Evolutionary conservation across 1,140 invertebrate genomes (phyloP).

Genomic region (Whitmania pigra): DNA sequence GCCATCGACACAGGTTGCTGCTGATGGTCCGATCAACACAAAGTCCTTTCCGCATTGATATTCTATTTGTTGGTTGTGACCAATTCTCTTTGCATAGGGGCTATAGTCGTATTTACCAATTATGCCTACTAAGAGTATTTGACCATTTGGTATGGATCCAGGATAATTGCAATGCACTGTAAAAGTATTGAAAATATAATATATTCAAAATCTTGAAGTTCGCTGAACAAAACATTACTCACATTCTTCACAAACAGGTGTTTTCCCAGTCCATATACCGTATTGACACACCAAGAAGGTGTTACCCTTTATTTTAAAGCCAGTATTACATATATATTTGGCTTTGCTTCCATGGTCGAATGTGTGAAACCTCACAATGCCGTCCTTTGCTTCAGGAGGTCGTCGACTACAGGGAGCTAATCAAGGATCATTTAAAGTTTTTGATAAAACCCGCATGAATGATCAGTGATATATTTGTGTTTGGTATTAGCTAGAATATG

Average conservation of each 20-base stretch:
- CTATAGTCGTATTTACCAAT: conserved; percentile 94
- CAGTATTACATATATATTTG: conserved; percentile 75
- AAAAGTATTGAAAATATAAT: conserved; percentile 23
- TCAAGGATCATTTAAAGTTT: too few species aligned
- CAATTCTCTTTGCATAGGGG: conserved; percentile 60
- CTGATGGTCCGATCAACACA: conserved; percentile 57
- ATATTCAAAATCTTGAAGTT: background rate
- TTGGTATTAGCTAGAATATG: too few species aligned
- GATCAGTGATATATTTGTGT: too few species aligned
- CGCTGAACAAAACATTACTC: conserved; percentile 21
- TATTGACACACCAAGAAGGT: conserved; percentile 62
- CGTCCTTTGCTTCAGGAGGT: conserved; percentile 70
- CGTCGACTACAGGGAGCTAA: conserved; percentile 67
- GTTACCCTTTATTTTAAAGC: conserved; percentile 53
- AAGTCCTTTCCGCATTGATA: conserved; percentile 77
- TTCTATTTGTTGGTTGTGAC: conserved; percentile 78
- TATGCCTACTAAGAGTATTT: conserved; percentile 81
- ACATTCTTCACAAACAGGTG: conserved; percentile 71
- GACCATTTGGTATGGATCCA: conserved; percentile 74
- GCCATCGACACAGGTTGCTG: conserved; percentile 79
- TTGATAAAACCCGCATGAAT: too few species aligned
- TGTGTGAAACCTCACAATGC: conserved; percentile 86
- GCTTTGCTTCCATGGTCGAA: conserved; percentile 60
- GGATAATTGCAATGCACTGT: conserved; percentile 77
- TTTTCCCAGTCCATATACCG: conserved; percentile 79